A percentile compares a stretch with the other conserved stretches of the same genome.
Evolutionary conservation across 2,113 vertebrate species (phyloP).

Genomic region (Pseudopodoces humilis): DNA sequence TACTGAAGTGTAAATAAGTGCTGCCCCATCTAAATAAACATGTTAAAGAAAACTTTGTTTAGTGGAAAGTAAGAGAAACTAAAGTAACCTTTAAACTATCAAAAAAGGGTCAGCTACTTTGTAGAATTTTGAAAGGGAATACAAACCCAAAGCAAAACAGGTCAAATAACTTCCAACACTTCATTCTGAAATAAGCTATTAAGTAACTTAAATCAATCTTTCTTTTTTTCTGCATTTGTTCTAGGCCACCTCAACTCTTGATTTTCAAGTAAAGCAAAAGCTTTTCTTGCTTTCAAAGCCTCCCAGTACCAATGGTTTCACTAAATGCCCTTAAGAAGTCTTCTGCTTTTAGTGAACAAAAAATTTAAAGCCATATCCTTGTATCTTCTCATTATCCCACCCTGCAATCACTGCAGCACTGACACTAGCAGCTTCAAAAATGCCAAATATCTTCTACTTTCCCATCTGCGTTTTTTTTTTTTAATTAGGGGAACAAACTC

Average conservation of each 20-base stretch:
- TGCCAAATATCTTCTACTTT: neutral
- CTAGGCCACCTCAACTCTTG: neutral
- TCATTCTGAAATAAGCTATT: neutral
- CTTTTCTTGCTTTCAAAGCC: neutral
- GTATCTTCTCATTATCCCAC: neutral
- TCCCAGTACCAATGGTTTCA: neutral
- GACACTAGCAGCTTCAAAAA: neutral
- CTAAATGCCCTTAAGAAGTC: neutral
- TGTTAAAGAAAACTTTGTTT: constrained; percentile 79
- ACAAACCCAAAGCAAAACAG: neutral
- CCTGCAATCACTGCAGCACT: neutral
- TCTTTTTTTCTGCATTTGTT: neutral
- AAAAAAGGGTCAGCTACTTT: neutral
- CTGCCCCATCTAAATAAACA: constrained; percentile 86
- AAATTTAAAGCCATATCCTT: neutral
- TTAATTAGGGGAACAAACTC: neutral
- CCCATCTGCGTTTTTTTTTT: neutral
- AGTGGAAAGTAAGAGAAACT: neutral
- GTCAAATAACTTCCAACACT: neutral
- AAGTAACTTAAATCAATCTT: neutral
- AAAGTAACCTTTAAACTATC: neutral
- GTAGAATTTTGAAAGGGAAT: neutral
- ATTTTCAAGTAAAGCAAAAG: neutral
- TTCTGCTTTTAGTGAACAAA: neutral
- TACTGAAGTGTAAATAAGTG: constrained; percentile 97